These are phyloP conservation scores for Zaprionus kolodkinae DNA, from an alignment of 1,140 invertebrate species.

Conservation along the genomic window DNA sequence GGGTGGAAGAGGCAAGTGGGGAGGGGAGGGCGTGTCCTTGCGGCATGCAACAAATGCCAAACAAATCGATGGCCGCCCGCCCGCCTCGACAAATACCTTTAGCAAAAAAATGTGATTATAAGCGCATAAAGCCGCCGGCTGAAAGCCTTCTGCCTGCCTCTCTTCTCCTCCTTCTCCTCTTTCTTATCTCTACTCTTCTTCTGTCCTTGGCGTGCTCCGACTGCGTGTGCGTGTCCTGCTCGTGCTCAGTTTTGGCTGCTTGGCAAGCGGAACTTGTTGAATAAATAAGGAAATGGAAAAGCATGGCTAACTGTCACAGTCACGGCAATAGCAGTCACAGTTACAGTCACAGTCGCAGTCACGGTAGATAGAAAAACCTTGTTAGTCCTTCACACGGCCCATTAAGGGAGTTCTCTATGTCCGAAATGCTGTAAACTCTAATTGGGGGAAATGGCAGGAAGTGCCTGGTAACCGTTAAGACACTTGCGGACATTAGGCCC, in stretches of 20 bases:
- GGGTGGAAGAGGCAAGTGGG: not conserved
- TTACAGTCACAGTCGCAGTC: conserved; percentile 44
- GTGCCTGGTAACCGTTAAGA: conserved; percentile 7
- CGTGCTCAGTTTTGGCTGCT: conserved; percentile 12
- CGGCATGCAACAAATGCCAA: conserved; percentile 75
- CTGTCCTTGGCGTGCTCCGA: conserved; percentile 46
- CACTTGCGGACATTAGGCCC: conserved; percentile 5
- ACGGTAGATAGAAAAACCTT: conserved; percentile 40
- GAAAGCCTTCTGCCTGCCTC: not conserved
- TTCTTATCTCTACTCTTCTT: no score
- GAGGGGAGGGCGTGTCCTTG: conserved; percentile 63
- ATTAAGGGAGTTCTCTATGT: conserved; percentile 28
- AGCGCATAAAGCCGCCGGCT: conserved; percentile 64
- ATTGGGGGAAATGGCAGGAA: conserved; percentile 38
- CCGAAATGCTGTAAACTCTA: conserved; percentile 24
- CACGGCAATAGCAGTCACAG: conserved; percentile 28
- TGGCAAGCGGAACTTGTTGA: conserved; percentile 70
- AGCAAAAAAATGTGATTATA: conserved; percentile 68
- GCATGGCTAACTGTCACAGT: conserved; percentile 51
- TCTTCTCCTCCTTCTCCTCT: not conserved
- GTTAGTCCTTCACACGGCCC: not conserved
- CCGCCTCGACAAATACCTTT: conserved; percentile 37
- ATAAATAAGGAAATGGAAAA: conserved; percentile 79
- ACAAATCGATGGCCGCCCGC: conserved; percentile 71
- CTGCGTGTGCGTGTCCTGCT: conserved; percentile 11